These are phyloP conservation scores for Drosophila melanica DNA, from an alignment of 1,140 invertebrate species.

Conservation along the genomic window DNA sequence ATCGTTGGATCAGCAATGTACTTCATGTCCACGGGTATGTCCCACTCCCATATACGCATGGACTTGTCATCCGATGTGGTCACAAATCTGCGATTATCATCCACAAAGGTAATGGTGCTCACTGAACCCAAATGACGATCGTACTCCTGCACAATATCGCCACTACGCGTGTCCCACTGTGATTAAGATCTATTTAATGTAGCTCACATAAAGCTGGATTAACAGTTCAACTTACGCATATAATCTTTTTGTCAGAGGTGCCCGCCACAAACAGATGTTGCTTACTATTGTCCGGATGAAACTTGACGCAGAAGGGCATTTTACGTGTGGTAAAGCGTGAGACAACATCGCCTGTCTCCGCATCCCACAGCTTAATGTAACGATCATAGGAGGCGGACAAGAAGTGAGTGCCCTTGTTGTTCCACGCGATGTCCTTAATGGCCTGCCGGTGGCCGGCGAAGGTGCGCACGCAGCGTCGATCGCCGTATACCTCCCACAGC, in stretches of 20 bases:
- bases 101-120: slow-evolving; percentile 99
- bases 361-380: slow-evolving; percentile 99
- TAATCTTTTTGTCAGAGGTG: slow-evolving; percentile 99
- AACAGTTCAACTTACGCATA: slow-evolving; percentile 90
- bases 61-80: slow-evolving; percentile 99
- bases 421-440: slow-evolving; percentile 98
- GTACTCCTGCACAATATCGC: slow-evolving; percentile 99
- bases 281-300: slow-evolving; percentile 98
- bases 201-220: not conserved
- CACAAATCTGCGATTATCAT: slow-evolving; percentile 98
- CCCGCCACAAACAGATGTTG: slow-evolving; percentile 99
- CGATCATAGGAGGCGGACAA: slow-evolving; percentile 96
- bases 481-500: slow-evolving; percentile 99
- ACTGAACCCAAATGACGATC: slow-evolving; percentile 99
- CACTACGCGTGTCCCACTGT: slow-evolving; percentile 97
- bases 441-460: slow-evolving; percentile 99
- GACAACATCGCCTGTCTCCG: slow-evolving; percentile 97
- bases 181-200: slow-evolving; percentile 30
- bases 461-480: slow-evolving; percentile 96
- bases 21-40: slow-evolving; percentile 99
- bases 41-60: slow-evolving; percentile 99
- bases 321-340: slow-evolving; percentile 97
- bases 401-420: slow-evolving; percentile 96
- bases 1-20: slow-evolving; percentile 99
- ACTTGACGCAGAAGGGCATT: slow-evolving; percentile 98